Evolutionary conservation across 2,113 vertebrate species (phyloP).

Genomic region (Chascanopsetta lugubris): DNA sequence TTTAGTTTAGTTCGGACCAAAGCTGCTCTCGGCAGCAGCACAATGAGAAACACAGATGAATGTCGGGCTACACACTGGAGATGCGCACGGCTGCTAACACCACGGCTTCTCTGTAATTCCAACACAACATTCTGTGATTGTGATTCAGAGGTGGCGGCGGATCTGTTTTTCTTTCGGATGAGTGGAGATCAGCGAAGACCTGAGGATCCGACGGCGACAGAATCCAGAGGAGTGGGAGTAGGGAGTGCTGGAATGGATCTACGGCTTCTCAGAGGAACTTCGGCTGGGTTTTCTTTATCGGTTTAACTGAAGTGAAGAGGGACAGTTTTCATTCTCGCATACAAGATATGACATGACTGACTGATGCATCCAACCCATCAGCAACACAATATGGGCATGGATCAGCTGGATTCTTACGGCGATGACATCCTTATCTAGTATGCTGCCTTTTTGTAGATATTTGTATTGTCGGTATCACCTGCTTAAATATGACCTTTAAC

Average conservation of each 20-base stretch:
- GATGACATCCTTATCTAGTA: slow-evolving; percentile 73
- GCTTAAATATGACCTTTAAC: background rate
- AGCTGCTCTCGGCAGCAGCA: slow-evolving; percentile 60
- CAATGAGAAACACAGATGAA: slow-evolving; percentile 64
- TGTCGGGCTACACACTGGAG: slow-evolving; percentile 49
- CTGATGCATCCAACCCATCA: slow-evolving; percentile 58
- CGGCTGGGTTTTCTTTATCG: slow-evolving; percentile 1
- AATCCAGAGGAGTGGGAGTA: background rate
- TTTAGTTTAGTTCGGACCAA: slow-evolving; percentile 74
- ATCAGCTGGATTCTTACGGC: slow-evolving; percentile 62
- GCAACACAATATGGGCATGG: slow-evolving; percentile 42
- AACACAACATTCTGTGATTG: slow-evolving; percentile 38
- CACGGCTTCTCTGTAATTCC: slow-evolving; percentile 1
- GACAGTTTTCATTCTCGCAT: slow-evolving; percentile 20
- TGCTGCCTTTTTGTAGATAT: background rate
- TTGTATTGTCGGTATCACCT: background rate
- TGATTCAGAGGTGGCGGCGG: slow-evolving; percentile 34
- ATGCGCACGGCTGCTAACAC: slow-evolving; percentile 32
- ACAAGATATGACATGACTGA: slow-evolving; percentile 40
- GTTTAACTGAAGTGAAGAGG: background rate
- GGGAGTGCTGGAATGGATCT: slow-evolving; percentile 17
- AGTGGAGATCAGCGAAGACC: slow-evolving; percentile 26
- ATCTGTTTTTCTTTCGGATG: slow-evolving; percentile 30
- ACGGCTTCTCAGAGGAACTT: background rate
- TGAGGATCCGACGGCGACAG: slow-evolving; percentile 11